phyloP scores from a whole-genome alignment of 2,113 vertebrate species.

The Neopipo cinnamomea region DNA sequence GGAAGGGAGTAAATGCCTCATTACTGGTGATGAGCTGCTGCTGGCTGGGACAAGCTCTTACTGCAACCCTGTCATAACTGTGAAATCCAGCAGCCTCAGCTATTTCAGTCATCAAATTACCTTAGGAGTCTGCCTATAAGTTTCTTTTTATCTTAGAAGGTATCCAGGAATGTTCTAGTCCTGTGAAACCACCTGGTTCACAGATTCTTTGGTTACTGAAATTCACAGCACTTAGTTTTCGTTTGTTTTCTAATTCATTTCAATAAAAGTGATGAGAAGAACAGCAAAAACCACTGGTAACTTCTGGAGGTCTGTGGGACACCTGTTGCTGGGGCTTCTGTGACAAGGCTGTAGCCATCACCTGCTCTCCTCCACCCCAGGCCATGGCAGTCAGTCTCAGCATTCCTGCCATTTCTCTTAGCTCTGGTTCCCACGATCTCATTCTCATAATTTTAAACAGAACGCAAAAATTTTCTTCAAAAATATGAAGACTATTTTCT shows the following conservation, averaged over 20 bases:
- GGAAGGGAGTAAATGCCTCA: neutral
- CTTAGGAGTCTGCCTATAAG: neutral
- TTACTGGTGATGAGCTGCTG: neutral
- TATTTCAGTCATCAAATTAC: neutral
- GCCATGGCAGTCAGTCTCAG: neutral
- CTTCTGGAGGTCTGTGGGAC: neutral
- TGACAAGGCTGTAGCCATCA: neutral
- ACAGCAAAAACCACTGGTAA: neutral
- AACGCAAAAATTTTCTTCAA: neutral
- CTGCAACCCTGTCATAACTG: neutral
- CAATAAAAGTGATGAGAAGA: neutral
- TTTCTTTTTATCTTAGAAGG: neutral
- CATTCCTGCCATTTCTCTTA: neutral
- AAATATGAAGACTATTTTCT: neutral
- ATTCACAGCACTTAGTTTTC: neutral
- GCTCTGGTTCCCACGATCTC: neutral
- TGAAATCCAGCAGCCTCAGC: neutral
- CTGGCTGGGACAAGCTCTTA: neutral
- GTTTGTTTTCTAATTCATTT: neutral
- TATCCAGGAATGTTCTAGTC: neutral
- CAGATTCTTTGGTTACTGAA: neutral
- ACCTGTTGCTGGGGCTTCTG: neutral
- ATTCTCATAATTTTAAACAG: neutral
- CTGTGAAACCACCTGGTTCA: neutral
- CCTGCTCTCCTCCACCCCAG: neutral